Base-by-base conservation (phyloP, 2,888 invertebrate genomes). In the Stenotaenia linearis region DNA sequence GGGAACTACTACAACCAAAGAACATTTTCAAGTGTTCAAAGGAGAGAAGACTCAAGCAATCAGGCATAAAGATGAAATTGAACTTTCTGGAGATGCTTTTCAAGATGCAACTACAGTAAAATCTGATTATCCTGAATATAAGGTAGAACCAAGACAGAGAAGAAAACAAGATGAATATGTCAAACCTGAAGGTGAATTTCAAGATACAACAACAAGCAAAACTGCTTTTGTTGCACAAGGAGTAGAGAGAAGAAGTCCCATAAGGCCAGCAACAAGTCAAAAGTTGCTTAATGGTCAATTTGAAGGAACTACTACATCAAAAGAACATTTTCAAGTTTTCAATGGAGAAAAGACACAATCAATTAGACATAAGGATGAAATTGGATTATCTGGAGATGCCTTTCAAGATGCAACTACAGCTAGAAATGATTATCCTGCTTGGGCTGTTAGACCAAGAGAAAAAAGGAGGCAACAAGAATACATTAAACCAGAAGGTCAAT, bases 201-300 rank as follows among this genome's bases (percentile, higher is more conserved):
- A 32, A 32, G 21, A 9, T 6, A 77, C 35, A 21, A 77, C 77
- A 21, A 78, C 78, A 83, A 85, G 86, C n/a, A 32, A 77, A 37
- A 21, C 77, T 37, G 3, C 6, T 32, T 77, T 35, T 37, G 12
- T 12, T 6, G 37, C 12, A n/a, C 28, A 7, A 28, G n/a, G 12
- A 18, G 18, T 1, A 3, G 77, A 77, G 23, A 5, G n/a, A 37
- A 77, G 32, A 77, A 5, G 21, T 6, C 37, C 77, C 10, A 35
- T 77, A 35, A 12, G 77, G 5, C 77, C 77, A 18, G 9, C 5
- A 75, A 75, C 75, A 23, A 75, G 32, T 75, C 7, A 28, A n/a
- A 28, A 25, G 30, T 5, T 23, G 9, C 9, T 4, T 32, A 21
- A 10, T 35, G 77, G 77, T 6, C 4, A 30, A 2, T 77, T 77